Evolutionary conservation across 2,888 invertebrate genomes (phyloP).

Genomic region (Julus scanicus): DNA sequence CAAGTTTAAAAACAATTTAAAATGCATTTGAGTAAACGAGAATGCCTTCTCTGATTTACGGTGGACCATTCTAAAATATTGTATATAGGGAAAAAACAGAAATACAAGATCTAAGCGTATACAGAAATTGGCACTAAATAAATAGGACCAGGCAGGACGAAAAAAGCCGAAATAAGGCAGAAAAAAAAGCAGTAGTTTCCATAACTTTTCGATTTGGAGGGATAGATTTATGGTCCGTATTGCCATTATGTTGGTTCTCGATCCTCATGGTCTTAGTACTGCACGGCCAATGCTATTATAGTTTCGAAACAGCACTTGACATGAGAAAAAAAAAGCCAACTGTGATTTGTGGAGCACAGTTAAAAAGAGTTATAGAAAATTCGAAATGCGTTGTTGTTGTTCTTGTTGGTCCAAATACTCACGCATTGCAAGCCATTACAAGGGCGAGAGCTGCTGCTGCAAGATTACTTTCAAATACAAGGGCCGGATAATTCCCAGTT

Average conservation of each 20-base stretch:
- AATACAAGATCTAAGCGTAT: neutral
- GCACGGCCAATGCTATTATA: neutral
- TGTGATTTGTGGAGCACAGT: neutral
- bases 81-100: neutral
- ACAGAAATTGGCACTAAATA: neutral
- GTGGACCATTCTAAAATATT: neutral
- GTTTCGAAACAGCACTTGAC: neutral
- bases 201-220: slow-evolving; percentile 42
- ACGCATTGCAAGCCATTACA: neutral
- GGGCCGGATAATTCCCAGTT: neutral
- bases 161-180: slow-evolving; percentile 9
- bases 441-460: neutral
- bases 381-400: neutral
- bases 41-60: neutral
- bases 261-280: neutral
- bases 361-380: slow-evolving; percentile 1
- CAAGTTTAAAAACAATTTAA: neutral
- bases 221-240: slow-evolving; percentile 45
- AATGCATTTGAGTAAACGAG: neutral
- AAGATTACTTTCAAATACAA: neutral
- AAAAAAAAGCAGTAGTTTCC: slow-evolving; percentile 1
- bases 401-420: neutral
- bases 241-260: slow-evolving; percentile 19
- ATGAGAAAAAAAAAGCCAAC: neutral
- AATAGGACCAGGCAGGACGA: neutral